Evolutionary conservation across 2,113 vertebrate species (phyloP).

Genomic region (Petromus typicus): DNA sequence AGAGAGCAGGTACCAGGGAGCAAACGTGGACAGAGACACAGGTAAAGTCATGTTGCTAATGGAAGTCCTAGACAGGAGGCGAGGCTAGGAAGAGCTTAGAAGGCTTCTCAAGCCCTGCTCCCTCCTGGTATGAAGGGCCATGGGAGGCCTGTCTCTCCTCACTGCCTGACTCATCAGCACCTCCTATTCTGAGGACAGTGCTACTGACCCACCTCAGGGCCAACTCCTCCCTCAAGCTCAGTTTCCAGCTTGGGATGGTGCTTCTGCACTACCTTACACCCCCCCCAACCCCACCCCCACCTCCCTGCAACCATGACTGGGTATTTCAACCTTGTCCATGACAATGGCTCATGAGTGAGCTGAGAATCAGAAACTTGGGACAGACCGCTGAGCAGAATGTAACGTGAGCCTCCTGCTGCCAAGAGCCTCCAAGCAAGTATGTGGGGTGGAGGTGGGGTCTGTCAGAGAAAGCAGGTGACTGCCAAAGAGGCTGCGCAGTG

Average conservation of each 20-base stretch:
- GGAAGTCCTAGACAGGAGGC: background rate
- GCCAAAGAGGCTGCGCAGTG: background rate
- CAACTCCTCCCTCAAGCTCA: background rate
- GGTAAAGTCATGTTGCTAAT: background rate
- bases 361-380: background rate
- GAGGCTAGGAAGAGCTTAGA: no score
- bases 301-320: no score
- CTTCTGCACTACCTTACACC: no score
- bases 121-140: accelerated
- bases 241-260: no score
- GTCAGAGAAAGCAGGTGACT: background rate
- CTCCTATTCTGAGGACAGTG: background rate
- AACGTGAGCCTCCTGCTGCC: background rate
- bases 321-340: background rate
- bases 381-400: background rate
- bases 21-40: background rate
- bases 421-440: background rate
- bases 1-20: background rate
- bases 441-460: no score
- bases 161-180: accelerated
- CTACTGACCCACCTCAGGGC: background rate
- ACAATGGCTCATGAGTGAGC: no score
- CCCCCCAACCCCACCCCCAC: no score
- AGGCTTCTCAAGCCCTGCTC: background rate
- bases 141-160: background rate